Evolutionary conservation across 2,888 invertebrate species (phyloP).

Genomic region (Steinernema scapterisci): DNA sequence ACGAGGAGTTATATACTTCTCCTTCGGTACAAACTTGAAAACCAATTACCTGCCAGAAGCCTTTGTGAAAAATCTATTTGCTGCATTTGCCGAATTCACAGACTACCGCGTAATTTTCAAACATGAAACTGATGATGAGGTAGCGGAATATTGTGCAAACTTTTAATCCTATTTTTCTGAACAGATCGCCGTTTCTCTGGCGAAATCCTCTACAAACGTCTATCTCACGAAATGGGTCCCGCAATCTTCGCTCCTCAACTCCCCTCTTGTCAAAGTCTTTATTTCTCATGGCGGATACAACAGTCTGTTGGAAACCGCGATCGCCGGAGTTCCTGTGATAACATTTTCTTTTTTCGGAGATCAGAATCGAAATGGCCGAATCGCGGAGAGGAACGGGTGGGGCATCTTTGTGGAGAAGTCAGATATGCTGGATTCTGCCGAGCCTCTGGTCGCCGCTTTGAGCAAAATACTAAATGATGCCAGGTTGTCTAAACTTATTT

Average conservation of each 20-base stretch:
- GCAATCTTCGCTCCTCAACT: conserved; percentile 8
- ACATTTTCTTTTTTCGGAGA: conserved; percentile 36
- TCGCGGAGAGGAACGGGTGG: conserved; percentile 39
- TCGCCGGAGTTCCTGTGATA: conserved; percentile 34
- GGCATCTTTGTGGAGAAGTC: conserved; percentile 34
- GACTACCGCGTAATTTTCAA: conserved; percentile 38
- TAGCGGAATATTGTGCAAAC: background rate
- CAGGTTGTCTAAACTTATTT: too few species aligned
- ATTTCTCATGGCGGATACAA: conserved; percentile 38
- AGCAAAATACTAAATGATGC: background rate
- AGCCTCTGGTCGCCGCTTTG: background rate
- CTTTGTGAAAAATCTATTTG: conserved; percentile 29
- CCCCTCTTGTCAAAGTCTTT: conserved; percentile 21
- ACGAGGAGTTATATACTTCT: conserved; percentile 32
- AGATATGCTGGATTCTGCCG: background rate
- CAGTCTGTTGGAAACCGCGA: conserved; percentile 36
- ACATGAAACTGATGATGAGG: conserved; percentile 29
- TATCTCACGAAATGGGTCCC: conserved; percentile 34
- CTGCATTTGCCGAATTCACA: conserved; percentile 31
- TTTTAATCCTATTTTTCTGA: background rate
- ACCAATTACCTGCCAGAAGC: conserved; percentile 29
- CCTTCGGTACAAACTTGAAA: conserved; percentile 36
- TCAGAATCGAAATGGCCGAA: conserved; percentile 34
- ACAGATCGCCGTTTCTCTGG: background rate
- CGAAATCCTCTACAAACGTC: conserved; percentile 5